These are phyloP conservation scores for Thalassarche chlororhynchos DNA, from an alignment of 2,113 vertebrate species.

Conservation along the genomic window DNA sequence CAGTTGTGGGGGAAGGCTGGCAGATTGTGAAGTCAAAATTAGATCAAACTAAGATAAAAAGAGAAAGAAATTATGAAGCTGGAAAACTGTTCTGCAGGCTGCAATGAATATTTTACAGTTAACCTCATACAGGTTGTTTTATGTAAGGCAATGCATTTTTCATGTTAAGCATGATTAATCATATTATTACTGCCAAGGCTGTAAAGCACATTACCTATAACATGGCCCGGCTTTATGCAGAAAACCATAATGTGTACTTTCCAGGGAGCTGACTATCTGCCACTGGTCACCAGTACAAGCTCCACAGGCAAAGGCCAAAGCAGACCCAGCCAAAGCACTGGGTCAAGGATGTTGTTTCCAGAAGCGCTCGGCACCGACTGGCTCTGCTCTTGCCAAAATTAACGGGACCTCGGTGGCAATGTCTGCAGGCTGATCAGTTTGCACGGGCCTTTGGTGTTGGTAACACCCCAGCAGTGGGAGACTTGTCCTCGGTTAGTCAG, in stretches of 20 bases:
- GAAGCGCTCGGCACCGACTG: accelerated
- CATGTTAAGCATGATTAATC: not conserved
- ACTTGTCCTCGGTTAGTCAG: not conserved
- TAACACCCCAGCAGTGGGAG: not conserved
- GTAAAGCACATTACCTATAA: not conserved
- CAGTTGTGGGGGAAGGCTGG: not conserved
- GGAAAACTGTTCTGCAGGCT: not conserved
- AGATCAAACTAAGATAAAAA: not conserved
- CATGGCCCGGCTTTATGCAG: accelerated
- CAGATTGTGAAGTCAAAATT: not conserved
- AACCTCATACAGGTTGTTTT: not conserved
- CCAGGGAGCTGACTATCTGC: not conserved
- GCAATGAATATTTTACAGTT: not conserved
- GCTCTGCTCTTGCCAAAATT: not conserved
- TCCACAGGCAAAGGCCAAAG: not conserved
- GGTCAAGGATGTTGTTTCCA: not conserved
- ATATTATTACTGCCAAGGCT: not conserved
- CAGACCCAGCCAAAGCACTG: not conserved
- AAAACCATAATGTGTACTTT: accelerated
- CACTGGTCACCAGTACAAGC: not conserved
- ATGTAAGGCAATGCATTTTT: not conserved
- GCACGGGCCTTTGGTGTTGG: accelerated
- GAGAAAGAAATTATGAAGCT: not conserved
- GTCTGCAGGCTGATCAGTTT: not conserved
- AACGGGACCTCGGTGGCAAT: too few species aligned